Percentiles rank a stretch among this genome's conserved stretches.
Evolutionary conservation across 2,797 vertebrate species (phyloP).

Genomic region (Anguilla obscura): DNA sequence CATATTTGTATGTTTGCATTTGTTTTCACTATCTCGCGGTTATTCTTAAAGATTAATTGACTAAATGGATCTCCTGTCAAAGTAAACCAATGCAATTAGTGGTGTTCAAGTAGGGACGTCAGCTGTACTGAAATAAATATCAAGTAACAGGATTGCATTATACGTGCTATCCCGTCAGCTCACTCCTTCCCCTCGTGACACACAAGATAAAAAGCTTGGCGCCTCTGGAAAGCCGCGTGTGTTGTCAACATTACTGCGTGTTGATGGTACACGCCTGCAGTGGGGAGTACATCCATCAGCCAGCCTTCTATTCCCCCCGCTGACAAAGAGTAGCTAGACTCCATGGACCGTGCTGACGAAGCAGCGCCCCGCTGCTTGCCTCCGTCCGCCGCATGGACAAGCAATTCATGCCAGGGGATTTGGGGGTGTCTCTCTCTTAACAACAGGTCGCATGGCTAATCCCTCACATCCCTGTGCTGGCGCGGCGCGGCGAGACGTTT

Average conservation of each 20-base stretch:
- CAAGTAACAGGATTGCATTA: neutral
- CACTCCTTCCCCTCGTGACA: conserved; percentile 35
- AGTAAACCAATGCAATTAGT: neutral
- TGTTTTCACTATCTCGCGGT: neutral
- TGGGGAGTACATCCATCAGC: conserved; percentile 38
- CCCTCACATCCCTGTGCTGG: conserved; percentile 35
- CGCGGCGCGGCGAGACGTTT: conserved; percentile 8
- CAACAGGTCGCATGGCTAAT: conserved; percentile 70
- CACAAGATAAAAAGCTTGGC: conserved; percentile 35
- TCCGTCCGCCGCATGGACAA: conserved; percentile 52
- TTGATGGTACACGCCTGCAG: conserved; percentile 52
- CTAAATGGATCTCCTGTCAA: neutral
- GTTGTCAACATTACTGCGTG: conserved; percentile 40
- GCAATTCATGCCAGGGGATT: conserved; percentile 61
- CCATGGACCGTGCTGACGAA: conserved; percentile 48
- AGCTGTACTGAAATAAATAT: neutral
- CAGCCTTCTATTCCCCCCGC: conserved; percentile 4
- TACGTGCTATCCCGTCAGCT: conserved; percentile 32
- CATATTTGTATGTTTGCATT: neutral
- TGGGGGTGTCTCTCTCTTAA: conserved; percentile 55
- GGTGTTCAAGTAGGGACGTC: neutral
- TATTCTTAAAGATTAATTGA: neutral
- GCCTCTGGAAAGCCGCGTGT: conserved; percentile 48
- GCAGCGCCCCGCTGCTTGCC: conserved; percentile 46
- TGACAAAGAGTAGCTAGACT: conserved; percentile 27